A percentile compares a stretch with the other conserved stretches of the same genome.
These are phyloP conservation scores for Prunella himalayana DNA, from an alignment of 2,113 vertebrate species.

Conservation along the genomic window DNA sequence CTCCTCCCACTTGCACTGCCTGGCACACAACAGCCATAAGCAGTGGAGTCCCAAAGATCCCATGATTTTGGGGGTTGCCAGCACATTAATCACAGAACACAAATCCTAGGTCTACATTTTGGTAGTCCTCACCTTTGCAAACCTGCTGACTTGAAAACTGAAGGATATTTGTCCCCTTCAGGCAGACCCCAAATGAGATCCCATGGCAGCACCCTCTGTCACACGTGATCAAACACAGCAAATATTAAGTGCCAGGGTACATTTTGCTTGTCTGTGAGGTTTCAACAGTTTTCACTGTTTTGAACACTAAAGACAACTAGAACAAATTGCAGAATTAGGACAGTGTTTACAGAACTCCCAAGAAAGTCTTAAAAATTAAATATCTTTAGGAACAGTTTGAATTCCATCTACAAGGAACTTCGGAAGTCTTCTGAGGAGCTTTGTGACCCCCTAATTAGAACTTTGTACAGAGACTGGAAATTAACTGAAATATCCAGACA, in stretches of 20 bases:
- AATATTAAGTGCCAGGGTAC: neutral
- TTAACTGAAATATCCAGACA: slow-evolving; percentile 17
- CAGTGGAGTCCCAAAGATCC: neutral
- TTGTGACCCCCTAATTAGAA: neutral
- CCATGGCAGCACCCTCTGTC: neutral
- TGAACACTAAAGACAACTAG: neutral
- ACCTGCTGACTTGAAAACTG: neutral
- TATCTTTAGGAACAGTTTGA: neutral
- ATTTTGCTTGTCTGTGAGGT: neutral
- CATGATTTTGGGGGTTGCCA: neutral
- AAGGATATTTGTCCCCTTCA: slow-evolving; percentile 51
- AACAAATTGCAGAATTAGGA: slow-evolving; percentile 40
- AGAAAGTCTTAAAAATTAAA: neutral
- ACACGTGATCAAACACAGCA: neutral
- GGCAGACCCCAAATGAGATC: neutral
- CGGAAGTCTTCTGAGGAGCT: neutral
- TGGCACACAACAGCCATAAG: neutral
- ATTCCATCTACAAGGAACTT: neutral
- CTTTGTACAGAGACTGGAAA: neutral
- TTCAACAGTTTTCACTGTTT: neutral
- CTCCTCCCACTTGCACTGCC: neutral
- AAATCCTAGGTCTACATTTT: neutral
- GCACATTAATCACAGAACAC: neutral
- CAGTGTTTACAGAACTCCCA: neutral
- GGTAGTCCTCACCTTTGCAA: neutral